Base-by-base conservation (phyloP, 2,797 vertebrate genomes). In the Oophaga sylvatica region DNA sequence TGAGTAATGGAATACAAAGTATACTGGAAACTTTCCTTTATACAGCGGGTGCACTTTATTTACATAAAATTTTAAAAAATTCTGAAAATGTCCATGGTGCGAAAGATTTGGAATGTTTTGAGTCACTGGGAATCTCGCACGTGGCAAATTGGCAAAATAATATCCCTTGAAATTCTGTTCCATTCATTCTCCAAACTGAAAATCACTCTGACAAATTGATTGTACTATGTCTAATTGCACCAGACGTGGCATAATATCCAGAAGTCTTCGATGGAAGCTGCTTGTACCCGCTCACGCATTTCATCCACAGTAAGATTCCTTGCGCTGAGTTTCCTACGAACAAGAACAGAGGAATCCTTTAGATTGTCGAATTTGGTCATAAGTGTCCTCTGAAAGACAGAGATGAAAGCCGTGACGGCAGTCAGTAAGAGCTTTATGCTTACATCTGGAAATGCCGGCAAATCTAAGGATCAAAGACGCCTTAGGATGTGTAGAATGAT, bases 371-470 rank as follows among this genome's bases (percentile, higher is more conserved):
- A 59, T 75, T 53, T 35, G 15, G n/a, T 78, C 48, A 68, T 73
- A 87, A 78, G 63, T 65, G 26, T 68, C 81, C 75, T 68, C 16
- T 70, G 79, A 87, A 16, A 76, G 78, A 82, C 3, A 26, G 70
- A 60, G 80, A 83, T 79, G 87, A 87, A 79, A 83, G 81, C 20
- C 29, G 75, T 31, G 45, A 16, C 31, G 80, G 62, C 60, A 59
- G 86, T 16, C 80, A 67, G 48, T 73, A 19, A 67, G 81, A 35
- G 71, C 80, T 26, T 56, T 8, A 48, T n/a, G 78, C 78, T 73
- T 73, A 65, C 80, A 87, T 81, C 71, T 62, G 48, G 60, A 35
- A 56, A 77, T 76, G 80, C 81, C 71, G 35, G 59, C 80, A 71
- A 77, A 63, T 82, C 60, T 67, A 12, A 56, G 71, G 71, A 83